Evolutionary conservation across 2,888 invertebrate genomes (phyloP), one percentile per base, ranked within the genome.

Genomic region (Drosophila barbarae): DNA sequence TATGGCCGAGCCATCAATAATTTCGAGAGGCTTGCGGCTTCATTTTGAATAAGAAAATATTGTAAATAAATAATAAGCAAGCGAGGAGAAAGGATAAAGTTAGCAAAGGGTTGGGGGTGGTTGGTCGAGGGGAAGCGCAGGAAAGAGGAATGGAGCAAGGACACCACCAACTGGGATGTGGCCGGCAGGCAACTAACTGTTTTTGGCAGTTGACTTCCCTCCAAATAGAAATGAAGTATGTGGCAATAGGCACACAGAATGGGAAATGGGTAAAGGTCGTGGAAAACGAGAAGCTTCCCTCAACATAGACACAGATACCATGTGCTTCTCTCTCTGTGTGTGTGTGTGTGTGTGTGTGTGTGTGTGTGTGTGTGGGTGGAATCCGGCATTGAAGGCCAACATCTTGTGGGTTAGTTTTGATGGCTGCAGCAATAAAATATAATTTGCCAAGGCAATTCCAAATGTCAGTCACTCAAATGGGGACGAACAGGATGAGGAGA

Each of bases 11-110:
- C 73, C 77, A 82, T 84, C 81, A 82, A 84, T 84, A 82, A 82
- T 83, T 79, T 69, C 10, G 49, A 68, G 74, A 49, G 76, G 77
- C 70, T 80, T 75, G 80, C 76, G 81, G 84, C 80, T 82, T 76
- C 83, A 79, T 82, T 84, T 82, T 82, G 84, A 81, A 82, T 76
- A 81, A 77, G 74, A 79, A 81, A 81, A 82, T 84, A 84, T 84
- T 76, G 71, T 84, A 79, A 84, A 81, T 84, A 84, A 81, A 81
- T 81, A 77, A 81, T 82, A 77, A 73, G 73, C 58, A 71, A 65
- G 38, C 52, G 34, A 39, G 55, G 30, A 46, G 42, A 44, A 47
- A 13, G 28, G 52, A 60, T 36, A 28, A 41, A 35, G 23, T 52
- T 51, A 35, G 55, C 35, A 55, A 51, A 35, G 54, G 46, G 41